Percentiles rank a stretch among this genome's conserved stretches.
phyloP scores from a whole-genome alignment of 2,888 invertebrate species.

The Acrocera orbiculus region DNA sequence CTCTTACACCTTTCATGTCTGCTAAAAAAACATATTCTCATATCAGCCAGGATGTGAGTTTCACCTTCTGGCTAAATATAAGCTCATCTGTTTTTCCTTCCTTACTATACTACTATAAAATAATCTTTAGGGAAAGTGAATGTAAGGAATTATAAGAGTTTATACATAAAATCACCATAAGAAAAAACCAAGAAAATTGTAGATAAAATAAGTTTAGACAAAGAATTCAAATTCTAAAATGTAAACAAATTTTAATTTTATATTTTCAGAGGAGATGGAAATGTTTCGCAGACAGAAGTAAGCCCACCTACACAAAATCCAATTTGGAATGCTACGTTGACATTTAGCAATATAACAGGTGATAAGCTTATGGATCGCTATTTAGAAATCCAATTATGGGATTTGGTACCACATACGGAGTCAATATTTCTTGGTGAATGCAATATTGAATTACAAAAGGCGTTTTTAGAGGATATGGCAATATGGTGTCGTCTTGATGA shows the following conservation, averaged over 20 bases:
- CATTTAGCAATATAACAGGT: slow-evolving; percentile 60
- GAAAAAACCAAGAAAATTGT: no score
- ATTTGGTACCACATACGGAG: slow-evolving; percentile 64
- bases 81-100: no score
- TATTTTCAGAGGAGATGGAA: slow-evolving; percentile 47
- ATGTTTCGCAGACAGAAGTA: slow-evolving; percentile 64
- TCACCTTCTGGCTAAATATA: no score
- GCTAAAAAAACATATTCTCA: no score
- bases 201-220: no score
- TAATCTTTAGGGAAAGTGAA: no score
- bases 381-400: slow-evolving; percentile 78
- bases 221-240: no score
- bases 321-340: slow-evolving; percentile 82
- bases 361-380: slow-evolving; percentile 63
- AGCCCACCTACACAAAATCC: slow-evolving; percentile 76
- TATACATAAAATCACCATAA: no score
- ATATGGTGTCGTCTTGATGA: slow-evolving; percentile 82
- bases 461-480: slow-evolving; percentile 71
- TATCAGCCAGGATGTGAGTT: no score
- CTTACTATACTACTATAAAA: no score
- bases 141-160: no score
- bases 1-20: no score
- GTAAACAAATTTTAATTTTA: slow-evolving; percentile 1
- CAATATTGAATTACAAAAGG: slow-evolving; percentile 45
- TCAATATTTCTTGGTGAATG: slow-evolving; percentile 67